Evolutionary conservation across 2,888 invertebrate genomes (phyloP).

Genomic region (Gnatocerus cornutus): DNA sequence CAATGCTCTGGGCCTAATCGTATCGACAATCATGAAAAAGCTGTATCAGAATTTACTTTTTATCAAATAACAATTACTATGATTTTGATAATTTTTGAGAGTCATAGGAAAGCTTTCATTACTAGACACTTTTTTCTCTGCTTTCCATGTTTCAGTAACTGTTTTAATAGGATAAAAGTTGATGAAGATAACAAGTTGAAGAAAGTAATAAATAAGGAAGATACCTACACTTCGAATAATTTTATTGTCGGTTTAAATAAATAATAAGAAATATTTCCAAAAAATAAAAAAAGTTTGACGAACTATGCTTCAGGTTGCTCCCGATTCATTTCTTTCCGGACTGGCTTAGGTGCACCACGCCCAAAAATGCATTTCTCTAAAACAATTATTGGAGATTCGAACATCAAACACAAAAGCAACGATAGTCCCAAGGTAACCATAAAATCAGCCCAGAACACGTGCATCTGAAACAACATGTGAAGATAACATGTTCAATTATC

Average conservation of each 20-base stretch:
- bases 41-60: too few species aligned
- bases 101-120: too few species aligned
- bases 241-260: background rate
- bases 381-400: slow-evolving; percentile 49
- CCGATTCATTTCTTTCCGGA: background rate
- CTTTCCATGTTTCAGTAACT: too few species aligned
- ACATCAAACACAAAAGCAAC: slow-evolving; percentile 40
- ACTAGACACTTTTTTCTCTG: too few species aligned
- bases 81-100: too few species aligned
- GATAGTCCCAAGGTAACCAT: slow-evolving; percentile 34
- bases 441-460: slow-evolving; percentile 40
- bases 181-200: too few species aligned
- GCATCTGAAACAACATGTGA: slow-evolving; percentile 22
- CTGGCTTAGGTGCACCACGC: background rate
- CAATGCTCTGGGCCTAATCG: too few species aligned
- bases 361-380: slow-evolving; percentile 4
- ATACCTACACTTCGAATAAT: too few species aligned
- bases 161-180: too few species aligned
- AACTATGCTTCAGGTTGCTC: background rate
- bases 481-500: background rate
- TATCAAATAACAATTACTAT: too few species aligned
- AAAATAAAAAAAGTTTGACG: background rate
- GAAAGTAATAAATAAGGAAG: too few species aligned
- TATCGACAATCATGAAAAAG: too few species aligned
- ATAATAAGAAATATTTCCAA: slow-evolving; percentile 1